A percentile compares a stretch with the other conserved stretches of the same genome.
Conservation (phyloP, 2,113 vertebrate genomes). For the Eclectus roratus region DNA sequence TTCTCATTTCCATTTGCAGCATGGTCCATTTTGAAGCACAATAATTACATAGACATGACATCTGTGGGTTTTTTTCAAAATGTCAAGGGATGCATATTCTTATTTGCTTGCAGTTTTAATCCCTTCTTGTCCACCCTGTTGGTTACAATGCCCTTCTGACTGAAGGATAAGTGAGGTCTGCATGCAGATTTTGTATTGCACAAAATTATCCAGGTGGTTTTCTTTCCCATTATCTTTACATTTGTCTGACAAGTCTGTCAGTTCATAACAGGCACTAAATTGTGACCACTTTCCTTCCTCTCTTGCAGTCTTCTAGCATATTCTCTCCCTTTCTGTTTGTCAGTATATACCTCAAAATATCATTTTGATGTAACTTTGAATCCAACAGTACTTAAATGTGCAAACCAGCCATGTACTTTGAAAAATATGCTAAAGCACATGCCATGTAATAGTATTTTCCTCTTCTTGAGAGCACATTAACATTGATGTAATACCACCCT, state of each 20-base stretch:
- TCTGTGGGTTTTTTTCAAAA: constrained; percentile 28
- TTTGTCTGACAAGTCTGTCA: not conserved
- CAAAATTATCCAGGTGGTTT: not conserved
- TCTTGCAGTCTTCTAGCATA: not conserved
- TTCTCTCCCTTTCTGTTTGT: not conserved
- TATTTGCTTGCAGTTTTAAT: constrained; percentile 10
- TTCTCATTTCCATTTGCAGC: constrained; percentile 45
- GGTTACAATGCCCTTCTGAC: not conserved
- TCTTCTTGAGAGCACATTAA: not conserved
- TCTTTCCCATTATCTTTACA: not conserved
- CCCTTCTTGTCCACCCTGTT: not conserved
- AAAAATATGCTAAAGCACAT: not conserved
- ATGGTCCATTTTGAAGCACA: not conserved
- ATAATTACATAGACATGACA: constrained; percentile 8
- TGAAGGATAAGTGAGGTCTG: constrained; percentile 15
- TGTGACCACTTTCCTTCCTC: not conserved
- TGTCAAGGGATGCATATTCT: constrained; percentile 57
- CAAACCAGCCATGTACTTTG: not conserved
- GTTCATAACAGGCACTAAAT: not conserved
- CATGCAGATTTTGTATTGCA: not conserved
- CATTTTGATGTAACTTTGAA: not conserved
- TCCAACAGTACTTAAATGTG: not conserved
- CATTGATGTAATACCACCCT: not conserved
- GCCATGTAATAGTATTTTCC: not conserved
- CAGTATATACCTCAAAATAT: not conserved